phyloP scores from a whole-genome alignment of 2,797 vertebrate species.

The Myiothlypis chrysogaster region DNA sequence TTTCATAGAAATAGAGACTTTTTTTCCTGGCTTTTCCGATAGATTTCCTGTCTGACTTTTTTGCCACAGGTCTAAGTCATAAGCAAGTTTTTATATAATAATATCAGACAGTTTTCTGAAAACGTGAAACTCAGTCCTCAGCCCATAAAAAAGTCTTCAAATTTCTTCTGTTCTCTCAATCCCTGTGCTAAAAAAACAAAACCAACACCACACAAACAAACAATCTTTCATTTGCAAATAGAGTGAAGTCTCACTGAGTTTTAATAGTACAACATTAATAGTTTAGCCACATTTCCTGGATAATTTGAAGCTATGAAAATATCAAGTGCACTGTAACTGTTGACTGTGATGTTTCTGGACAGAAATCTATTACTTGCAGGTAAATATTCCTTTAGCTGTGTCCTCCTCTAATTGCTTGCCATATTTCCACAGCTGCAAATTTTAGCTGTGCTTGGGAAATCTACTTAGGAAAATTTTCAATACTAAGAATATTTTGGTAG shows the following conservation, averaged over 20 bases:
- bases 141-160: background rate
- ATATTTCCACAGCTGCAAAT: background rate
- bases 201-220: background rate
- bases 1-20: background rate
- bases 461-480: background rate
- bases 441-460: background rate
- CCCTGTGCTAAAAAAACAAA: background rate
- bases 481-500: background rate
- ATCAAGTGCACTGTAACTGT: background rate
- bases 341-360: background rate
- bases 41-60: background rate
- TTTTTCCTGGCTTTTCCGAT: constrained; percentile 6
- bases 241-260: background rate
- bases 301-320: background rate
- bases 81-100: background rate
- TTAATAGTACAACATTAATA: background rate
- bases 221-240: background rate
- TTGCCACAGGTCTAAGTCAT: background rate
- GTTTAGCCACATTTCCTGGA: background rate
- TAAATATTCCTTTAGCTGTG: background rate
- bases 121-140: background rate
- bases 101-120: background rate
- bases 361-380: background rate
- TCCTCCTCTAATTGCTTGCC: background rate
- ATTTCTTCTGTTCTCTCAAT: background rate